phyloP scores from a whole-genome alignment of 2,888 invertebrate genomes.

The Mythimna loreyi region DNA sequence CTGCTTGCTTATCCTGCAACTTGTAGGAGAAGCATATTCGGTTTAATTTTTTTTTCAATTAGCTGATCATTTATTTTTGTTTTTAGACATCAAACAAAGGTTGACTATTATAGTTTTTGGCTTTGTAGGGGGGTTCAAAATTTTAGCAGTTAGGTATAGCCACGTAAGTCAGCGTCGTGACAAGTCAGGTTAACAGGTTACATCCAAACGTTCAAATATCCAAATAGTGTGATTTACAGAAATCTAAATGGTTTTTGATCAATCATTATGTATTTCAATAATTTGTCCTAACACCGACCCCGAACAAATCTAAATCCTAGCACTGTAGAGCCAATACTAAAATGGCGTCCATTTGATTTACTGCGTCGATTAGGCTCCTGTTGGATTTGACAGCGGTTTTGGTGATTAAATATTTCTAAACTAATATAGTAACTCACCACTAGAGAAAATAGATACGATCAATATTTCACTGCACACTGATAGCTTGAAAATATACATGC shows the following conservation, averaged over 20 bases:
- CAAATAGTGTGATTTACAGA: background rate
- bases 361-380: background rate
- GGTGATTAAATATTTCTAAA: background rate
- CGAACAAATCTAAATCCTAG: background rate
- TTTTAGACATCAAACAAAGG: background rate
- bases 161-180: conserved; percentile 1
- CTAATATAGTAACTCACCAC: conserved; percentile 14
- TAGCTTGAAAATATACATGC: background rate
- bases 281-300: no score
- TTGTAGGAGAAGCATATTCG: no score
- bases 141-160: background rate
- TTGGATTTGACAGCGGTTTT: background rate
- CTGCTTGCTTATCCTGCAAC: no score
- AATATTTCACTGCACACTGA: conserved; percentile 3
- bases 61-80: background rate
- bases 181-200: background rate
- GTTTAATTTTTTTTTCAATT: no score
- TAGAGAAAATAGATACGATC: background rate
- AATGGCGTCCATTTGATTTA: conserved; percentile 25
- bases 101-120: background rate
- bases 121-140: background rate
- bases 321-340: conserved; percentile 12
- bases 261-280: background rate
- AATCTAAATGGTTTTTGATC: background rate
- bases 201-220: background rate